These are phyloP conservation scores for Scaptodrosophila lebanonensis DNA, from an alignment of 1,140 invertebrate species.

Conservation along the genomic window DNA sequence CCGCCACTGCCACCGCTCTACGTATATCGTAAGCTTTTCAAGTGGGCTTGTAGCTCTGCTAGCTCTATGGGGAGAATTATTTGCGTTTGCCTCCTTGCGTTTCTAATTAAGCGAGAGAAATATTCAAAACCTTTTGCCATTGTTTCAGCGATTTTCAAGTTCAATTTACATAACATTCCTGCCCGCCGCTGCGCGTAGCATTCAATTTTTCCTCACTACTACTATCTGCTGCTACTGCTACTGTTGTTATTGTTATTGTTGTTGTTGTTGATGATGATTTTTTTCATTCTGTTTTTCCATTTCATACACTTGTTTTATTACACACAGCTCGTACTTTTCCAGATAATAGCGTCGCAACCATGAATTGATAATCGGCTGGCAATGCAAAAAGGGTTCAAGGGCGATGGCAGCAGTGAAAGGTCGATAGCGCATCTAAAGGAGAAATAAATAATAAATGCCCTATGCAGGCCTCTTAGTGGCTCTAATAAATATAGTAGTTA, in stretches of 20 bases:
- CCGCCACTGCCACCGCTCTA: slow-evolving; percentile 24
- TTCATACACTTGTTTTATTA: slow-evolving; percentile 25
- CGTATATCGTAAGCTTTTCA: slow-evolving; percentile 1
- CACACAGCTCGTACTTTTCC: slow-evolving; percentile 17
- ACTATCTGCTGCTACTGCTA: too few species aligned
- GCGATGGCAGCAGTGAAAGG: slow-evolving; percentile 36
- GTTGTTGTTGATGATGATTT: too few species aligned
- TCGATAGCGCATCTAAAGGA: too few species aligned
- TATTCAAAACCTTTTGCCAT: slow-evolving; percentile 71
- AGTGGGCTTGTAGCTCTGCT: slow-evolving; percentile 22
- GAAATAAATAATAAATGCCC: too few species aligned
- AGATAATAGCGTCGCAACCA: slow-evolving; percentile 55
- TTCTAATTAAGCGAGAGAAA: slow-evolving; percentile 70
- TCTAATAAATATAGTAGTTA: too few species aligned
- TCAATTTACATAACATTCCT: slow-evolving; percentile 73
- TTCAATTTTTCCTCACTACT: slow-evolving; percentile 23
- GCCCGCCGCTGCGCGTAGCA: slow-evolving; percentile 36
- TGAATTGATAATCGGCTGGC: slow-evolving; percentile 55
- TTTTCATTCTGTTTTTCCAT: slow-evolving; percentile 21
- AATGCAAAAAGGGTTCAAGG: slow-evolving; percentile 51
- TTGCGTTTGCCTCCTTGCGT: slow-evolving; percentile 67
- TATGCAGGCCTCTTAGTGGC: too few species aligned
- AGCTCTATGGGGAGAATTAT: slow-evolving; percentile 52
- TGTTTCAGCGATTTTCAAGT: slow-evolving; percentile 69
- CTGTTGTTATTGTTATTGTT: too few species aligned